A percentile compares a stretch with the other conserved stretches of the same genome.
These are phyloP conservation scores for Euleptes europaea DNA, from an alignment of 2,113 vertebrate genomes.

Conservation along the genomic window DNA sequence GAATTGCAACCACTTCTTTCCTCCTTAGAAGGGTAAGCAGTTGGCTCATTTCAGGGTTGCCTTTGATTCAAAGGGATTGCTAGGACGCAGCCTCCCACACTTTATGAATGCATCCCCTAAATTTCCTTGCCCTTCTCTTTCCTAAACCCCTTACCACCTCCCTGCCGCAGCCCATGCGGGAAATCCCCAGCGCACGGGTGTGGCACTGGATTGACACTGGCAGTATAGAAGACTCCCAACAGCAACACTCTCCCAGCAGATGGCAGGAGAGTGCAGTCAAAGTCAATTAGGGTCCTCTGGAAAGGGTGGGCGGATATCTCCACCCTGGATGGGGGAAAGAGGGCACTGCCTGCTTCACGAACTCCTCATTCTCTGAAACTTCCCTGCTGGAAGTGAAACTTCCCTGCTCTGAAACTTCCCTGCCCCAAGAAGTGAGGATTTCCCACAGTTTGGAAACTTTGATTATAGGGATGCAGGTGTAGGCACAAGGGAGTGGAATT, in stretches of 20 bases:
- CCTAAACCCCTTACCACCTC: constrained; percentile 4
- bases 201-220: neutral
- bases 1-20: neutral
- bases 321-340: neutral
- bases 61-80: no score
- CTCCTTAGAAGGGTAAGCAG: neutral
- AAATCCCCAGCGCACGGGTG: neutral
- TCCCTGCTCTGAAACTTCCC: neutral
- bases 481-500: no score
- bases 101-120: neutral
- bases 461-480: no score
- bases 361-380: neutral
- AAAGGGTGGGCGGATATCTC: no score
- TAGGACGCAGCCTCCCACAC: neutral
- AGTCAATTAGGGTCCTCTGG: neutral
- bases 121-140: constrained; percentile 57
- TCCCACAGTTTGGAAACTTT: no score
- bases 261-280: no score
- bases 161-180: no score
- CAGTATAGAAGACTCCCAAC: neutral
- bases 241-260: neutral
- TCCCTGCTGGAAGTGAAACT: no score
- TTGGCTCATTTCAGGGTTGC: neutral
- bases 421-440: no score
- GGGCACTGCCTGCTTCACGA: no score